Evolutionary conservation across 2,797 vertebrate species (phyloP).

Genomic region (Moxostoma hubbsi): DNA sequence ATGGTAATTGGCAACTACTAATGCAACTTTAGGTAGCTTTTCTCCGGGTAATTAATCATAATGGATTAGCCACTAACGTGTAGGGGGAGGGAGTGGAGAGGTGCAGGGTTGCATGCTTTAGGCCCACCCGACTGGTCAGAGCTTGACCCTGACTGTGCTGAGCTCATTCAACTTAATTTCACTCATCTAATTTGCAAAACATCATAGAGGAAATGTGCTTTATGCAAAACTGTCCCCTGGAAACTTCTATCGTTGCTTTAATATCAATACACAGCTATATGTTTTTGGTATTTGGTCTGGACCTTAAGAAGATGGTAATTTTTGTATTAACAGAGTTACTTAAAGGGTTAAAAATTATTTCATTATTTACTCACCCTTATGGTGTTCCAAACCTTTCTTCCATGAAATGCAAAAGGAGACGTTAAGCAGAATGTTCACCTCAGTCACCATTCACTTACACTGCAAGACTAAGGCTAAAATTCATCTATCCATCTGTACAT

Average conservation of each 20-base stretch:
- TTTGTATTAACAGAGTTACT: too few species aligned
- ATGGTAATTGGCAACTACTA: conserved; percentile 81
- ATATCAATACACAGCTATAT: too few species aligned
- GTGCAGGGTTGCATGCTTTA: conserved; percentile 66
- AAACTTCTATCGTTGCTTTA: neutral
- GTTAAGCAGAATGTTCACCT: too few species aligned
- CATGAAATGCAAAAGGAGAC: too few species aligned
- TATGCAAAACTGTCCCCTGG: neutral
- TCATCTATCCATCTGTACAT: too few species aligned
- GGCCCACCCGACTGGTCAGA: conserved; percentile 56
- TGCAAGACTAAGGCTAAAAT: too few species aligned
- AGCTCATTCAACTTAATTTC: conserved; percentile 40
- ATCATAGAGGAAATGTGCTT: neutral
- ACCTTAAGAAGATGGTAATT: too few species aligned
- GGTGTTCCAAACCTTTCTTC: too few species aligned
- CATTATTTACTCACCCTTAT: too few species aligned
- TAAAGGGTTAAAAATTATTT: too few species aligned
- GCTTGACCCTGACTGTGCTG: conserved; percentile 36
- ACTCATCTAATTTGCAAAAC: conserved; percentile 32
- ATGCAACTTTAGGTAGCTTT: conserved; percentile 82
- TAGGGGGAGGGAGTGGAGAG: conserved; percentile 69
- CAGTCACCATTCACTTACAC: too few species aligned
- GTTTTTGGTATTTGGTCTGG: too few species aligned
- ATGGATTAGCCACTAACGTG: conserved; percentile 78
- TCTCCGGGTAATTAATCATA: conserved; percentile 80